Evolutionary conservation across 2,888 invertebrate genomes (phyloP), one percentile per base, ranked within the genome.

Genomic region (Sinopyrophorus schimmeli): DNA sequence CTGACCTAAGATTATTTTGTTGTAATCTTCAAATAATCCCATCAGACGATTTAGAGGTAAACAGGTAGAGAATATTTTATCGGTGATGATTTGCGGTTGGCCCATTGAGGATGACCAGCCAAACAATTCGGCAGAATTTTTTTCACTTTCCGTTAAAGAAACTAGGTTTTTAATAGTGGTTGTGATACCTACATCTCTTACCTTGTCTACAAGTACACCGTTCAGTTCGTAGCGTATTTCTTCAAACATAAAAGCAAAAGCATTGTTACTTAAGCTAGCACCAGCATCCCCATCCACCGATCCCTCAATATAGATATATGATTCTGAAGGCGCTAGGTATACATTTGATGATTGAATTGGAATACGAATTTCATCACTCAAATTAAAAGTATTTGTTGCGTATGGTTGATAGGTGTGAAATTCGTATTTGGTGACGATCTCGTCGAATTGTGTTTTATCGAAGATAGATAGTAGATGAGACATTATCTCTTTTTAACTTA

Each of bases 181-280:
- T 3, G 21, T 37, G 12, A 37, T 37, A 6, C 37, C 11, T 11
- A 28, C 28, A 14, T 28, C 16, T 14, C 28, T 6, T 14, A 28
- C 15, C n/a, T 21, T n/a, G 20, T 20, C 27, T 4, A 12, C 24
- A 3, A 15, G 9, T 6, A 28, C 18, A 16, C 28, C 28, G 16
- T 32, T 32, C 10, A 40, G 18, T 20, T 40, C 40, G 18, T 40
- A 40, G 3, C 40, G 6, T 2, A 40, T 40, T 38, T 38, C 38
- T 7, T 38, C 38, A 18, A 38, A 15, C 11, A 38, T 6, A 15
- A 18, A 18, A 3, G 15, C 14, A 15, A 23, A 14, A 10, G 16
- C 10, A n/a, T 26, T 26, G 6, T 24, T 32, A 18, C 3, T 18
- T 14, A 32, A 32, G 17, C 5, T 11, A 10, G 3, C 11, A 21